A percentile compares a stretch with the other conserved stretches of the same genome.
These are phyloP conservation scores for Charanyca ferruginea DNA, from an alignment of 2,888 invertebrate genomes.

Conservation along the genomic window DNA sequence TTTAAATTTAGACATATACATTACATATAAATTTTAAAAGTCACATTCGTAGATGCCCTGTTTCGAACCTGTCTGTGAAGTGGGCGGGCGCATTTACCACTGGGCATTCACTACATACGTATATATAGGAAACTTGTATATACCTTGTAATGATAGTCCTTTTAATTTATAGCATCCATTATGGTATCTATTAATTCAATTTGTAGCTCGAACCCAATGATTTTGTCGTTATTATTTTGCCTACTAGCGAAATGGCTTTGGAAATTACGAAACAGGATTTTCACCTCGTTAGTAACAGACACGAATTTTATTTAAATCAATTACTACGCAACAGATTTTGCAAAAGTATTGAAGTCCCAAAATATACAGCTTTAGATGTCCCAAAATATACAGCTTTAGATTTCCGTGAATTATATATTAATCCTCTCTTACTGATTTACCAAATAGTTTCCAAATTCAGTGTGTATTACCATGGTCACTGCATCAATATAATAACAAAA, in stretches of 20 bases:
- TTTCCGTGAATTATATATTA: too few relatives aligned
- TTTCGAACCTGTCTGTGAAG: too few relatives aligned
- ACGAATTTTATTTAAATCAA: background rate
- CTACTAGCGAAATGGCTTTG: conserved; percentile 2
- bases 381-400: too few relatives aligned
- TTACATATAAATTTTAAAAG: background rate
- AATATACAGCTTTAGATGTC: too few relatives aligned
- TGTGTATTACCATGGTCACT: too few relatives aligned
- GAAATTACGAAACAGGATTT: conserved; percentile 17
- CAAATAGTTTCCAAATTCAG: too few relatives aligned
- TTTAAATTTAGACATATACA: too few relatives aligned
- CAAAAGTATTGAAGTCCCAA: background rate
- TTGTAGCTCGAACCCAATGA: conserved; percentile 23
- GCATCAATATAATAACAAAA: too few relatives aligned
- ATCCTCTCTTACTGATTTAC: too few relatives aligned
- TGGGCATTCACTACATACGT: background rate
- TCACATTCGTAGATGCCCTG: too few relatives aligned
- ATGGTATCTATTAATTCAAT: conserved; percentile 20
- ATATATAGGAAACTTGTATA: conserved; percentile 22
- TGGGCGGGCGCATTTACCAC: too few relatives aligned
- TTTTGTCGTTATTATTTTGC: conserved; percentile 22
- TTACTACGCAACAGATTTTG: background rate
- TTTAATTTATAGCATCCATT: conserved; percentile 22
- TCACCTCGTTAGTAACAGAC: conserved; percentile 22
- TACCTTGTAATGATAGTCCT: conserved; percentile 20